phyloP scores from a whole-genome alignment of 2,888 invertebrate species.

The Eupithecia insigniata region DNA sequence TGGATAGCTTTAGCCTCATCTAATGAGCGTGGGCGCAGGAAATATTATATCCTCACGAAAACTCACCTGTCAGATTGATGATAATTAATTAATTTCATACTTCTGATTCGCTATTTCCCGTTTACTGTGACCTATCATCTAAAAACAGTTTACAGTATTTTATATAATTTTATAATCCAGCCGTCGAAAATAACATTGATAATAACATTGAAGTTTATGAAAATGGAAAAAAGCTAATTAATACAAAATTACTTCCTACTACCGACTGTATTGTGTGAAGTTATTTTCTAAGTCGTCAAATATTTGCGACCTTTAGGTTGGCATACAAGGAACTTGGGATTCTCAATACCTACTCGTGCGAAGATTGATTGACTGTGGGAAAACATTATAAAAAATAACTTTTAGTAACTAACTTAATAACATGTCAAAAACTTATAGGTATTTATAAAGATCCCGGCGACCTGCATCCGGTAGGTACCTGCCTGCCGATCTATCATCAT shows the following conservation, averaged over 20 bases:
- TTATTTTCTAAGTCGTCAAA: background rate
- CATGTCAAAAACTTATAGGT: background rate
- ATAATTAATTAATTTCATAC: slow-evolving; percentile 14
- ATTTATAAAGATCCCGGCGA: background rate
- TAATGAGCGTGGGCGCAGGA: slow-evolving; percentile 21
- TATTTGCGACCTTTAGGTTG: background rate
- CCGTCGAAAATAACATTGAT: background rate
- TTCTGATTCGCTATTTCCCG: slow-evolving; percentile 2
- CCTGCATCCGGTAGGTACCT: background rate
- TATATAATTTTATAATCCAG: background rate
- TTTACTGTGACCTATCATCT: background rate
- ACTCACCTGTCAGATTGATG: slow-evolving; percentile 10
- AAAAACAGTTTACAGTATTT: too few species aligned
- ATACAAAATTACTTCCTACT: background rate
- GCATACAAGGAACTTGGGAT: background rate
- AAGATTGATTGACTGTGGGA: background rate
- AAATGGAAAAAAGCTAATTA: background rate
- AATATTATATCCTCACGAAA: slow-evolving; percentile 19
- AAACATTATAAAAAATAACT: background rate
- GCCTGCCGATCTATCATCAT: background rate
- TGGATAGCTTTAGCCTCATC: background rate
- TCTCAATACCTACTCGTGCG: background rate
- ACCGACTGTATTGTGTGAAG: background rate
- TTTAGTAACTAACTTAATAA: background rate
- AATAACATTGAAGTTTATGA: background rate